Base-by-base conservation (phyloP, 1,140 invertebrate genomes). In the Drosophila equinoxialis region DNA sequence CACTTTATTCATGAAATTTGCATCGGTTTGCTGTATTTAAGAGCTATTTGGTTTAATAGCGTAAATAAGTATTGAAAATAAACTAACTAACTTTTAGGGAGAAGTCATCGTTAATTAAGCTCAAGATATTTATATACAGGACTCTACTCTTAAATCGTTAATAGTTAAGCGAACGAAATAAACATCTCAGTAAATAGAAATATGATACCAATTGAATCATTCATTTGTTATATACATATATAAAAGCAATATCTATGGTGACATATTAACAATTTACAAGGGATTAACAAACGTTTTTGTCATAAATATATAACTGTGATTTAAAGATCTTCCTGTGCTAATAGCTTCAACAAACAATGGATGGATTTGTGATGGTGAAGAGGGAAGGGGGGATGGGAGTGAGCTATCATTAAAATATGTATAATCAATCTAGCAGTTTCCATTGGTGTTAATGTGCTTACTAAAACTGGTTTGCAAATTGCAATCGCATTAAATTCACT, bases 401-500 rank as follows among this genome's bases (percentile, higher is more conserved):
- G 45, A 14, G 5, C n/a, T 37, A 59, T 37, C 57, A 59, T 59
- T 59, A 59, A 33, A 51, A 51, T 51, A 51, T 59, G 8, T 59
- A 59, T 59, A 59, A 37, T 59, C 57, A 37, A 59, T 59, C 35
- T 51, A 51, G 17, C 45, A 23, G 57, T 17, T 17, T 59, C 14
- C 23, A 33, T 20, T 1, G 60, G 74, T 84, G 78, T 59, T 86
- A 86, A 86, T 81, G 82, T 54, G 82, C 20, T 71, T 70, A 58
- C 78, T 68, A 68, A 76, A 78, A 67, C 81, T 65, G 74, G 71
- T 81, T 68, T 81, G 67, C 81, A 61, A 81, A 74, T 78, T 84
- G 81, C 82, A 81, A 62, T 73, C 78, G 82, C 82, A 86, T 85
- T 85, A 81, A 85, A 81, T 85, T 67, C 71, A 81, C 81, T 85